Conservation (phyloP, 2,797 vertebrate genomes). For the Rhinophrynus dorsalis region DNA sequence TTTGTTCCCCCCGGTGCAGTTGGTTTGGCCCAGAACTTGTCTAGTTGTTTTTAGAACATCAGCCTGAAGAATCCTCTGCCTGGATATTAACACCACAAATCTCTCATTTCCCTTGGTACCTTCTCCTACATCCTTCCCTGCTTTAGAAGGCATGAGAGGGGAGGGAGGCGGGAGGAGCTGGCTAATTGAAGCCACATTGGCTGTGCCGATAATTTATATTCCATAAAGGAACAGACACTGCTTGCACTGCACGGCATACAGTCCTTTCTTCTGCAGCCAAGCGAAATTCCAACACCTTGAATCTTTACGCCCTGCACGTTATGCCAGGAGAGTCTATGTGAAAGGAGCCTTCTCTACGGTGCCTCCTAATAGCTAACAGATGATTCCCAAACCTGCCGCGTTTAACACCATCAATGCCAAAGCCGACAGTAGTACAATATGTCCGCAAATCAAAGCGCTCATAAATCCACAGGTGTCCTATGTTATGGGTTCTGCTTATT, state of each 20-base stretch:
- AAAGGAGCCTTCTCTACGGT: slow-evolving; percentile 10
- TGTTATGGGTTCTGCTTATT: not conserved
- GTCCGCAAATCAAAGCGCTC: not conserved
- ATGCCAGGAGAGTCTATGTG: slow-evolving; percentile 52
- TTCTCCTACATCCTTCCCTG: not conserved
- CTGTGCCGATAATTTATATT: slow-evolving; percentile 54
- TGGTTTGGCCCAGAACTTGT: too few species aligned
- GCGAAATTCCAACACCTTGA: slow-evolving; percentile 68
- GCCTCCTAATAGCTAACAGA: slow-evolving; percentile 57
- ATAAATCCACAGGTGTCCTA: slow-evolving; percentile 9
- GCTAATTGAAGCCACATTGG: slow-evolving; percentile 64
- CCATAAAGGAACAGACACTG: slow-evolving; percentile 46
- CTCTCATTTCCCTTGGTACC: slow-evolving; percentile 35
- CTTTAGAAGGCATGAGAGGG: not conserved
- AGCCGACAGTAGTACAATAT: not conserved
- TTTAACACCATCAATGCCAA: slow-evolving; percentile 38
- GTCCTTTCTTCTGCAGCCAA: slow-evolving; percentile 65
- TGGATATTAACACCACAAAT: slow-evolving; percentile 34
- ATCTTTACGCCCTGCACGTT: slow-evolving; percentile 54
- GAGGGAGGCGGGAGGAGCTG: not conserved
- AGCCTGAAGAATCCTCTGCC: not conserved
- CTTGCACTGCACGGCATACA: slow-evolving; percentile 43
- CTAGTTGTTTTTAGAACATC: not conserved
- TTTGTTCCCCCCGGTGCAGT: too few species aligned
- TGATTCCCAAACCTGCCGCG: slow-evolving; percentile 36